Evolutionary conservation across 2,797 vertebrate species (phyloP), one percentile per base, ranked within the genome.

Genomic region (Thaleichthys pacificus): DNA sequence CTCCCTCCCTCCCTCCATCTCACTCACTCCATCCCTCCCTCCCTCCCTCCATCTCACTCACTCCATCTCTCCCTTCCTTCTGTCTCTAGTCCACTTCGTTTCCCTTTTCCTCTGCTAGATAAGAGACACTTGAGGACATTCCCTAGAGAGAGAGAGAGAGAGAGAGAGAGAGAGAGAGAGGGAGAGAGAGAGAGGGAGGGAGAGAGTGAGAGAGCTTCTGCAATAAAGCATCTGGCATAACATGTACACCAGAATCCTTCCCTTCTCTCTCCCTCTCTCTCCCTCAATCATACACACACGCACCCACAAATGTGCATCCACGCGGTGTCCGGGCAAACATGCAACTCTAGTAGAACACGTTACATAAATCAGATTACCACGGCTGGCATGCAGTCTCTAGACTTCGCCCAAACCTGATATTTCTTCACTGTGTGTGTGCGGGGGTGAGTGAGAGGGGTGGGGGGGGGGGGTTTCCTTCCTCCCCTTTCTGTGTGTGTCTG

Each of bases 281-380:
- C 15, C 21, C 22, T 54, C 32, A 17, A 11, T 51, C 71, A 30
- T 32, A 49, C 71, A 66, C 71, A 72, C 60, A 63, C 51, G 57
- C 22, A 74, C 64, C 24, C 64, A 73, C 64, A 66, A 35, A 51
- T 15, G 47, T 26, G 63, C 24, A 54, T 47, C 58, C 72, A 64
- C 30, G 58, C 69, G 66, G 65, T 57, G 69, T 71, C 19, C 71
- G 84, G 84, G 88, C 85, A 88, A 77, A 77, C 8, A 57, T 84
- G 61, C 81, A 88, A 35, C 62, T 47, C 76, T 56, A 73, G 75
- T 30, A 30, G 28, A 85, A 77, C 65, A 79, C 75, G 85, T 90
- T 85, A 85, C 85, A 89, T 85, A 87, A 88, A 91, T 69, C 89
- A 89, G 82, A 90, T 84, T 89, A 86, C 76, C 14, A 26, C 17